Conservation (phyloP, 64 coral and sea anemone genomes). For the Porites australiensis region DNA sequence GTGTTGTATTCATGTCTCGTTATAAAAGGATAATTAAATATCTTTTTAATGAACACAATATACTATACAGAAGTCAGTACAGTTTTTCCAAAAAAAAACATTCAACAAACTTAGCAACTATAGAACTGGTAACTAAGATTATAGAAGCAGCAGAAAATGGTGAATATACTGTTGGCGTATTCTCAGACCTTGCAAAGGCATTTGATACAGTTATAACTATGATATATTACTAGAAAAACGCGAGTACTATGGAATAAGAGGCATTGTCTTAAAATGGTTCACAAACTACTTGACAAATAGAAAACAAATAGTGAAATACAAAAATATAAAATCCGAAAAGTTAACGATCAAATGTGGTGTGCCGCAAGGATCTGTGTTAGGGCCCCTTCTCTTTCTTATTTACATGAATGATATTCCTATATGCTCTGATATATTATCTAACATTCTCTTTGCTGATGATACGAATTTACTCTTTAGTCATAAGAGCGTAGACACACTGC, state of each 20-base stretch:
- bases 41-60: too few relatives aligned
- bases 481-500: too few relatives aligned
- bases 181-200: background rate
- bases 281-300: background rate
- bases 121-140: background rate
- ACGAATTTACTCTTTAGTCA: background rate
- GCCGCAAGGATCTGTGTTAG: background rate
- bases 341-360: conserved; percentile 1
- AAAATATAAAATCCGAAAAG: background rate
- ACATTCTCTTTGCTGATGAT: conserved; percentile 1
- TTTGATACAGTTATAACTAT: conserved; percentile 3
- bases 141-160: background rate
- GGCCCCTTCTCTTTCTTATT: conserved; percentile 1
- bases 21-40: too few relatives aligned
- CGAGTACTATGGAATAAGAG: background rate
- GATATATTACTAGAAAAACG: background rate
- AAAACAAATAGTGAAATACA: conserved; percentile 1
- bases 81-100: background rate
- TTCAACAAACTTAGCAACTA: background rate
- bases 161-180: background rate
- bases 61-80: background rate
- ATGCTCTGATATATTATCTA: background rate
- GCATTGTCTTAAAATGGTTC: background rate
- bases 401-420: background rate
- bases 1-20: too few relatives aligned